Conservation (phyloP, 2,888 invertebrate genomes). For the Sericinus montela region DNA sequence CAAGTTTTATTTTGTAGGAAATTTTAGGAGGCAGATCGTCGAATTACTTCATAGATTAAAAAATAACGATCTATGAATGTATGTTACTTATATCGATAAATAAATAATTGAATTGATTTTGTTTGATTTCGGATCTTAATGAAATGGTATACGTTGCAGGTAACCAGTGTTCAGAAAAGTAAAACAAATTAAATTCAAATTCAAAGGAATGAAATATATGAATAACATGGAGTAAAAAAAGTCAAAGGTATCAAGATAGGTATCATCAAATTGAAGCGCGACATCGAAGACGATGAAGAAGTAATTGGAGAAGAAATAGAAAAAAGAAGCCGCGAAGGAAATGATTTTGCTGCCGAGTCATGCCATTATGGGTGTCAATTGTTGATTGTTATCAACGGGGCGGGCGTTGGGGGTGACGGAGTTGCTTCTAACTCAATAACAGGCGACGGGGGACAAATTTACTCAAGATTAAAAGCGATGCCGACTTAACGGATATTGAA, state of each 20-base stretch:
- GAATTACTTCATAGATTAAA: too few relatives aligned
- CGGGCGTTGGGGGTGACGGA: constrained; percentile 26
- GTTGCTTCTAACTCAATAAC: constrained; percentile 30
- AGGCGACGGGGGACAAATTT: constrained; percentile 43
- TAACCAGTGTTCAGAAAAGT: too few relatives aligned
- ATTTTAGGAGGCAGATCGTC: too few relatives aligned
- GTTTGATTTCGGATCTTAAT: too few relatives aligned
- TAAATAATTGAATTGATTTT: too few relatives aligned
- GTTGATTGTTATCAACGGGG: constrained; percentile 37
- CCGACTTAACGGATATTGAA: constrained; percentile 49
- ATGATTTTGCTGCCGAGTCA: constrained; percentile 16
- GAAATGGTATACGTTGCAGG: too few relatives aligned
- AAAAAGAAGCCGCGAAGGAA: constrained; percentile 13
- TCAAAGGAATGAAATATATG: background rate
- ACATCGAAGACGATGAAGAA: constrained; percentile 13
- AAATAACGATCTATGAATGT: too few relatives aligned
- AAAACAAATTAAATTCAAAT: background rate
- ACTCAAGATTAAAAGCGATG: constrained; percentile 47
- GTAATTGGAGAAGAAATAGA: constrained; percentile 9
- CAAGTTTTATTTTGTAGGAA: too few relatives aligned
- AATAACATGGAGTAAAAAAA: background rate
- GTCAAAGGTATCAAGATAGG: background rate
- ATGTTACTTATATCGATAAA: too few relatives aligned
- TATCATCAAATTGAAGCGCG: background rate
- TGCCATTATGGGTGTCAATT: constrained; percentile 29